Percentiles rank a stretch among this genome's conserved stretches.
phyloP scores from a whole-genome alignment of 2,113 vertebrate species.

The Loxodonta africana region DNA sequence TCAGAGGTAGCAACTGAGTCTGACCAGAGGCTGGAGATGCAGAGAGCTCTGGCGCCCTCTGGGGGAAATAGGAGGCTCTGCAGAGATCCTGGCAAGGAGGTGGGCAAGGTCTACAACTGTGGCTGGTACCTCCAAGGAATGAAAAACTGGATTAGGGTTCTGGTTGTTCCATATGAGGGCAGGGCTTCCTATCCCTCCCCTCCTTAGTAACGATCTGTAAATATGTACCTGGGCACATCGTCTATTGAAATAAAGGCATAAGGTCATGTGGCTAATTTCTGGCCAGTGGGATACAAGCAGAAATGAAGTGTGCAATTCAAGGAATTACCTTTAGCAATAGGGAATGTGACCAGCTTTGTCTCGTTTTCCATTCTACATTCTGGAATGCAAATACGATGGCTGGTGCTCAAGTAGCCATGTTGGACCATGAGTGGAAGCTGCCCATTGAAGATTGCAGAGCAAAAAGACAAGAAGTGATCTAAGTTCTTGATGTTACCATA shows the following conservation, averaged over 20 bases:
- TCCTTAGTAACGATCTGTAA: neutral
- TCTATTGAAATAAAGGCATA: neutral
- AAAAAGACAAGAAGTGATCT: neutral
- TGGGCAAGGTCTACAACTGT: neutral
- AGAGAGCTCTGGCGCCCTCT: constrained; percentile 65
- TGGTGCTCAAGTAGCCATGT: neutral
- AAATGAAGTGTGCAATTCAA: neutral
- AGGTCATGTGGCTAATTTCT: neutral
- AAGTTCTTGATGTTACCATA: neutral
- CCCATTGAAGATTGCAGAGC: neutral
- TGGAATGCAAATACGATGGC: neutral
- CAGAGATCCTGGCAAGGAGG: neutral
- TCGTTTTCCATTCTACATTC: neutral
- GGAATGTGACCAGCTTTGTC: neutral
- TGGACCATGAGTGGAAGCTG: neutral
- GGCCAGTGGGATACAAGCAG: neutral
- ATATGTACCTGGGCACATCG: neutral
- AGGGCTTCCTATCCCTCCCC: neutral
- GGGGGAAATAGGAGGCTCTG: constrained; percentile 23
- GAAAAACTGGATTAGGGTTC: neutral
- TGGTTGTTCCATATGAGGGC: neutral
- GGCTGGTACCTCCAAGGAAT: neutral
- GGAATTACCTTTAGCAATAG: neutral
- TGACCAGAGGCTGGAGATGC: neutral
- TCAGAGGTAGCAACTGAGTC: neutral